Base-by-base conservation (phyloP, 2,797 vertebrate species). In the Neomorphus geoffroyi region DNA sequence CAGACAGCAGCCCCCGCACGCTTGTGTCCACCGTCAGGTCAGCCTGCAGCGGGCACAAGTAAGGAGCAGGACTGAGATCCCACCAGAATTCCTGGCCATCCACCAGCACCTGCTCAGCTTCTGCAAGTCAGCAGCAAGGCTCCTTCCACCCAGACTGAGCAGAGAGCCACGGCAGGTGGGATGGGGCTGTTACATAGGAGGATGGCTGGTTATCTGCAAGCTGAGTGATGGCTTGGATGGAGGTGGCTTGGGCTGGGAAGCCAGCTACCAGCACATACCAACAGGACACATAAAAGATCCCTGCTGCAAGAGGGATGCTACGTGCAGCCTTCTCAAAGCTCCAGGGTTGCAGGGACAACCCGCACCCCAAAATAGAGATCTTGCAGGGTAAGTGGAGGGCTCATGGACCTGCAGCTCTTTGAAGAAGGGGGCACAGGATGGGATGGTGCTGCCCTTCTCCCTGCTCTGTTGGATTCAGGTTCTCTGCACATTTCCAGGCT, bases 1-100 rank as follows among this genome's bases (percentile, higher is more conserved):
- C 80, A 3, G 82, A 80, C 5, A 97, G 90, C 61, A 97, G 90
- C 10, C 93, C 95, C 46, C 41, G 54, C 46, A 96, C 92, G 0
- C 95, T 94, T 3, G 93, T 77, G 46, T 91, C 93, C 54, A 93
- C 90, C 0, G 86, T 91, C 85, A 91, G 75, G 54, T 90, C 85
- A 53, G 91, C 92, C 93, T 94, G 78, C 46, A 86, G 61, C 0
- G 2, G 56, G 22, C 39, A 41, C 27, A 51, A 21, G 23, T 19
- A 18, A 81, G 73, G 50, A 65, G 57, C 27, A 53, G 53, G 48
- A 53, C 30, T 0, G 3, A 69, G 50, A 35, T 8, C 37, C 22
- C 71, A 27, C 4, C 0, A 0, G 37, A 54, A 32, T 11, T 58
- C 61, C 61, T 22, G 6, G 33, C 21, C 41, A 41, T 10, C 39